phyloP scores from a whole-genome alignment of 2,888 invertebrate genomes.

The Polydrusus pterygomalis region DNA sequence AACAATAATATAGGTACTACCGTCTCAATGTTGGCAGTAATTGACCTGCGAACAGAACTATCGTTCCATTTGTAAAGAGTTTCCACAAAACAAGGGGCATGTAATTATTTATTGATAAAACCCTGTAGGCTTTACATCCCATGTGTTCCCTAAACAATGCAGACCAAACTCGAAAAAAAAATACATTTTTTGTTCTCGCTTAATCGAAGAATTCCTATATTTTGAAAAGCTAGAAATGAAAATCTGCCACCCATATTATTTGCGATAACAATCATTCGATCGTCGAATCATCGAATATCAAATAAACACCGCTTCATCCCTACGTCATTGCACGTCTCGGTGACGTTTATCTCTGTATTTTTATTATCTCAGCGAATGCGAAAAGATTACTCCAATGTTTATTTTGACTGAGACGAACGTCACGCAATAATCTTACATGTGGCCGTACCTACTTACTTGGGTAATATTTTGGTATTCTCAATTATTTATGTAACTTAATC shows the following conservation, averaged over 20 bases:
- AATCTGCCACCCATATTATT: slow-evolving; percentile 22
- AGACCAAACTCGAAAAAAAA: no score
- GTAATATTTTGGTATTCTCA: slow-evolving; percentile 10
- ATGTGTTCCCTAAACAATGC: no score
- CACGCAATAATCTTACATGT: slow-evolving; percentile 16
- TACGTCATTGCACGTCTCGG: background rate
- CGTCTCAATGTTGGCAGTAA: no score
- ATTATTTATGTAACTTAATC: slow-evolving; percentile 24
- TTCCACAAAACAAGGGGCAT: no score
- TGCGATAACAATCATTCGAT: slow-evolving; percentile 16
- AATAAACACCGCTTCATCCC: slow-evolving; percentile 9
- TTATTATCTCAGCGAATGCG: background rate
- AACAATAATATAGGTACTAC: no score
- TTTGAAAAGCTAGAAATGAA: background rate
- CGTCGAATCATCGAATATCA: slow-evolving; percentile 20
- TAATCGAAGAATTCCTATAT: no score
- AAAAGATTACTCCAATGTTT: slow-evolving; percentile 20
- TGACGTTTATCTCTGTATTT: slow-evolving; percentile 18
- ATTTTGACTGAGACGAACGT: slow-evolving; percentile 14
- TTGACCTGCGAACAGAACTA: no score
- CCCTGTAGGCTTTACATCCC: no score
- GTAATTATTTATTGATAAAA: no score
- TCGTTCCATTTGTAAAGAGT: no score
- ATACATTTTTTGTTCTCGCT: no score
- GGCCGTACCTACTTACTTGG: background rate